Percentiles rank a stretch among this genome's conserved stretches.
These are phyloP conservation scores for Sweltsa coloradensis DNA, from an alignment of 1,140 invertebrate genomes.

Conservation along the genomic window DNA sequence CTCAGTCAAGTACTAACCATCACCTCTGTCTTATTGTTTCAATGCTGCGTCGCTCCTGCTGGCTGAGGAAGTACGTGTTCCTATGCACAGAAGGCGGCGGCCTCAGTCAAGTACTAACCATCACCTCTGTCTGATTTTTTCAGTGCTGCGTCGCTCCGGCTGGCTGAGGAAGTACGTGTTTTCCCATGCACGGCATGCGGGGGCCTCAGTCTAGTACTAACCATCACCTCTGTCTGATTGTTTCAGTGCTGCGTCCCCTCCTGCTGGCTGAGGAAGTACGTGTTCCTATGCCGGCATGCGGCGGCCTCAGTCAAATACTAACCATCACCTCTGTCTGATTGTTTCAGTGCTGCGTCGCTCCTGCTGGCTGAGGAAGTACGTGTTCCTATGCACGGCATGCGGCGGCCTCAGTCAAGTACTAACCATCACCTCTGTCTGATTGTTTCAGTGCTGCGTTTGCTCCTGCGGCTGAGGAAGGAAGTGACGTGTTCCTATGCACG, in stretches of 20 bases:
- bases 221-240: conserved; percentile 55
- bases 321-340: no score
- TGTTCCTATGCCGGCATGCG: conserved; percentile 61
- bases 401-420: conserved; percentile 49
- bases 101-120: no score
- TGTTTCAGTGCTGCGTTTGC: no score
- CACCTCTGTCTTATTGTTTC: no score
- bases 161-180: conserved; percentile 45
- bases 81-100: conserved; percentile 62
- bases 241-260: conserved; percentile 8
- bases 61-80: conserved; percentile 52
- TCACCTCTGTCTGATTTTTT: no score
- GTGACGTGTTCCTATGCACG: no score
- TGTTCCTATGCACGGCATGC: conserved; percentile 60
- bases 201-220: conserved; percentile 49
- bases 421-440: no score
- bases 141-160: conserved; percentile 11
- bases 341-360: conserved; percentile 13
- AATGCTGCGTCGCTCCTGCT: conserved; percentile 16
- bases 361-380: conserved; percentile 44
- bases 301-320: no score
- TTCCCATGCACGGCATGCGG: conserved; percentile 62
- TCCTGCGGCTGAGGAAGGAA: no score
- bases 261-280: conserved; percentile 43
- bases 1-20: no score